Evolutionary conservation across 1,140 invertebrate genomes (phyloP).

Genomic region (Drosophila nigromelanica): DNA sequence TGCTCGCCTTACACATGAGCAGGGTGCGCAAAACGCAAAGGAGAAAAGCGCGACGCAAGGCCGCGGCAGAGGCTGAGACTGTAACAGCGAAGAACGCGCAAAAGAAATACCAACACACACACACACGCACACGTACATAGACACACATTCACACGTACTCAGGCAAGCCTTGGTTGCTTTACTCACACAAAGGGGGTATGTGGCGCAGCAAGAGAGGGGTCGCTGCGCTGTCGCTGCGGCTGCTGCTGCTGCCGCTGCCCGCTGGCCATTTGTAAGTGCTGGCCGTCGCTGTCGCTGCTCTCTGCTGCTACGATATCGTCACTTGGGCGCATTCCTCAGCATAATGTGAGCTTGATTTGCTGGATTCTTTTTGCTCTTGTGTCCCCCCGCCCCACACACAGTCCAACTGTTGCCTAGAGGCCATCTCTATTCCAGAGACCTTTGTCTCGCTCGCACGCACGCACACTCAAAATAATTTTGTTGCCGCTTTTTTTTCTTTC

Average conservation of each 20-base stretch:
- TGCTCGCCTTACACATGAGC: constrained; percentile 26
- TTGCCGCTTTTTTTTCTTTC: constrained; percentile 57
- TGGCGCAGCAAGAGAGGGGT: neutral
- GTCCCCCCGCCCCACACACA: constrained; percentile 5
- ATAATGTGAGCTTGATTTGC: constrained; percentile 83
- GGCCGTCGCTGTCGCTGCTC: constrained; percentile 25
- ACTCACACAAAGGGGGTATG: neutral
- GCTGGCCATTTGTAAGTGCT: constrained; percentile 66
- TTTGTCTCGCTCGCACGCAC: constrained; percentile 43
- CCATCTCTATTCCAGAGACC: constrained; percentile 31
- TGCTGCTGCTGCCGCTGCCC: constrained; percentile 36
- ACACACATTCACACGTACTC: neutral
- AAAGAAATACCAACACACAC: constrained; percentile 47
- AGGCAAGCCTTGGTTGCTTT: constrained; percentile 33
- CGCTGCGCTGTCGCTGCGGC: constrained; percentile 4
- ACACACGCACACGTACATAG: constrained; percentile 1
- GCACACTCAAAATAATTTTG: constrained; percentile 71
- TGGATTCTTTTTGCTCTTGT: constrained; percentile 71
- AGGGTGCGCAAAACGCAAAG: constrained; percentile 38
- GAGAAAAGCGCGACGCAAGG: constrained; percentile 57
- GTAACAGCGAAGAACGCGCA: constrained; percentile 39
- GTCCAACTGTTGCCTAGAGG: neutral
- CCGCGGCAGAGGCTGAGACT: constrained; percentile 38
- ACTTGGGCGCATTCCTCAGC: constrained; percentile 82
- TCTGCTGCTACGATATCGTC: constrained; percentile 81